These are phyloP conservation scores for Gobio gobio DNA, from an alignment of 2,113 vertebrate species.

Conservation along the genomic window DNA sequence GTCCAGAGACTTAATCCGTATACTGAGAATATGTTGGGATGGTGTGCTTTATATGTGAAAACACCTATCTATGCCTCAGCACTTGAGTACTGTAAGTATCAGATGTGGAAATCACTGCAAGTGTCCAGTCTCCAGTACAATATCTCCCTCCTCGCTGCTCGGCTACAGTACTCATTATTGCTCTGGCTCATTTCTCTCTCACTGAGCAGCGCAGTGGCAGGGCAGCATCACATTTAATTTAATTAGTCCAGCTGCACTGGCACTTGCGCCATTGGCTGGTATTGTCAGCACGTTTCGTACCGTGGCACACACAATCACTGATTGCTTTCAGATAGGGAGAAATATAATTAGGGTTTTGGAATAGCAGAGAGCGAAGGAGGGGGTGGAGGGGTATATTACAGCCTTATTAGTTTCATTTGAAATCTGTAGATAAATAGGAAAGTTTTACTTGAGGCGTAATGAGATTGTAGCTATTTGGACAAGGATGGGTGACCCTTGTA, in stretches of 20 bases:
- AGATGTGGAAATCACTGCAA: constrained; percentile 83
- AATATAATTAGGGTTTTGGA: constrained; percentile 88
- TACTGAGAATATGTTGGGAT: too few relatives aligned
- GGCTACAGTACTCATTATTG: constrained; percentile 89
- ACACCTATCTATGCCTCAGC: not conserved
- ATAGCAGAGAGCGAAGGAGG: constrained; percentile 21
- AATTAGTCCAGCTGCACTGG: constrained; percentile 93
- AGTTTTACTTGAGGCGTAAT: constrained; percentile 95
- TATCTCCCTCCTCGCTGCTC: constrained; percentile 86
- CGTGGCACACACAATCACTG: constrained; percentile 92
- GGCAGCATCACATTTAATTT: constrained; percentile 92
- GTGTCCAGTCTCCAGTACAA: constrained; percentile 85
- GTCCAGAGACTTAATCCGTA: too few relatives aligned
- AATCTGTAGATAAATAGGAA: constrained; percentile 96
- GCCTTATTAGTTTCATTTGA: constrained; percentile 98
- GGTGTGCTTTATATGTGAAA: too few relatives aligned
- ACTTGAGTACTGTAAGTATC: constrained; percentile 75
- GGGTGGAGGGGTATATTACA: constrained; percentile 82
- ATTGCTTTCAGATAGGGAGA: constrained; percentile 96
- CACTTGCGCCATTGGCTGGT: constrained; percentile 83
- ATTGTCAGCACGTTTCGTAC: constrained; percentile 85
- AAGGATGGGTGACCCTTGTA: constrained; percentile 85
- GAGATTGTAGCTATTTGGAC: constrained; percentile 95
- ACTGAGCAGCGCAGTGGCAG: constrained; percentile 72
- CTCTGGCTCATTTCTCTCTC: constrained; percentile 81